phyloP scores from a whole-genome alignment of 2,888 invertebrate genomes.

The Plagodis pulveraria region DNA sequence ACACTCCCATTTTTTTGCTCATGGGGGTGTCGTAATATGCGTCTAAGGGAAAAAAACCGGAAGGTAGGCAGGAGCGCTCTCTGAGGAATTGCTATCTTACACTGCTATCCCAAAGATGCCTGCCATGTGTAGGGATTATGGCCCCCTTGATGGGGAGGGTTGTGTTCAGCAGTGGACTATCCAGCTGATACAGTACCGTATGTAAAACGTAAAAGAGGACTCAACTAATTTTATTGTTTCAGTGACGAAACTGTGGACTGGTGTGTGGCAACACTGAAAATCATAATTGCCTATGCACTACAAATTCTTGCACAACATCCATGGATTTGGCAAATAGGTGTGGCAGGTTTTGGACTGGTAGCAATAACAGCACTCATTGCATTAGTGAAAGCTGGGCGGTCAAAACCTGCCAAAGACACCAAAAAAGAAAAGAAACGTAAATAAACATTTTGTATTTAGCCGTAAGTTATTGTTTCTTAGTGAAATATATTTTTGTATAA shows the following conservation, averaged over 20 bases:
- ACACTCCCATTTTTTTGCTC: too few relatives aligned
- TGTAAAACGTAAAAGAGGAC: too few relatives aligned
- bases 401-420: slow-evolving; percentile 62
- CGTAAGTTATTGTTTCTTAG: neutral
- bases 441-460: slow-evolving; percentile 42
- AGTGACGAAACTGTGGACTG: slow-evolving; percentile 80
- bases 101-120: too few relatives aligned
- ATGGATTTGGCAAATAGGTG: slow-evolving; percentile 80
- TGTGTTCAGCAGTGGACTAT: too few relatives aligned
- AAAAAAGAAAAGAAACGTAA: slow-evolving; percentile 80
- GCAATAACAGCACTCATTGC: slow-evolving; percentile 78
- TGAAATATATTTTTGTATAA: slow-evolving; percentile 7
- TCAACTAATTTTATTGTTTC: slow-evolving; percentile 46
- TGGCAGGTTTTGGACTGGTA: slow-evolving; percentile 77
- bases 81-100: too few relatives aligned
- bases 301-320: slow-evolving; percentile 70
- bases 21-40: too few relatives aligned
- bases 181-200: too few relatives aligned
- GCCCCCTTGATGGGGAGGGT: too few relatives aligned
- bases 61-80: too few relatives aligned
- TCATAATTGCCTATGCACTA: slow-evolving; percentile 61
- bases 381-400: slow-evolving; percentile 70
- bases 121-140: too few relatives aligned
- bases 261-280: slow-evolving; percentile 73
- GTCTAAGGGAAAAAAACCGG: too few relatives aligned